Evolutionary conservation across 2,888 invertebrate species (phyloP).

Genomic region (Ormyrus nitidulus): DNA sequence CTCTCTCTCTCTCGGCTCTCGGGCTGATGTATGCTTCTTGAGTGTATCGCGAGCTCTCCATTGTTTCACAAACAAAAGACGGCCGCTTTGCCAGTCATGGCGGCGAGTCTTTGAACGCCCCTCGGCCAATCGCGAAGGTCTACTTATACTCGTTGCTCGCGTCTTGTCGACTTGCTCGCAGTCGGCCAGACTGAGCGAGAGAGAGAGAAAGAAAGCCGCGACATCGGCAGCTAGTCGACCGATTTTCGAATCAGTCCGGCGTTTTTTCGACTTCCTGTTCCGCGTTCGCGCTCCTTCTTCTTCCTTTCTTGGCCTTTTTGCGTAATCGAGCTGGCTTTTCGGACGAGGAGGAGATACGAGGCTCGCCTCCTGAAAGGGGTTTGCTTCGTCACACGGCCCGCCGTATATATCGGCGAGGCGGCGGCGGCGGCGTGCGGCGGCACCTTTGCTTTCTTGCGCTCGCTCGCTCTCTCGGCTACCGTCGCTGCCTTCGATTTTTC

Average conservation of each 20-base stretch:
- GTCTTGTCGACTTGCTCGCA: slow-evolving; percentile 7
- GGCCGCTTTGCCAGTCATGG: slow-evolving; percentile 73
- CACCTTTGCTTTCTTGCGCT: slow-evolving; percentile 21
- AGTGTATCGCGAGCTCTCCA: slow-evolving; percentile 62
- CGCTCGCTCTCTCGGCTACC: slow-evolving; percentile 1
- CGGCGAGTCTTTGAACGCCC: slow-evolving; percentile 74
- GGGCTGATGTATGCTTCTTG: too few species aligned
- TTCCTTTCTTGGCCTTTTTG: too few species aligned
- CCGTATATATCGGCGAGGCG: too few species aligned
- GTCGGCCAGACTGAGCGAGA: slow-evolving; percentile 6
- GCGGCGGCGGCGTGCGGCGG: not conserved
- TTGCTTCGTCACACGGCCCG: slow-evolving; percentile 47
- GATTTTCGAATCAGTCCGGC: not conserved
- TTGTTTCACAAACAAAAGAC: slow-evolving; percentile 75
- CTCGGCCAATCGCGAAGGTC: slow-evolving; percentile 69
- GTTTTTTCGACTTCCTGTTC: too few species aligned
- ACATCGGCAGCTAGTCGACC: not conserved
- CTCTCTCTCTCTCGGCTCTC: not conserved
- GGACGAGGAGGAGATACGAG: too few species aligned
- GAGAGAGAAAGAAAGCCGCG: slow-evolving; percentile 2
- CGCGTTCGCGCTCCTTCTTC: too few species aligned
- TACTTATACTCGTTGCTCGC: slow-evolving; percentile 9
- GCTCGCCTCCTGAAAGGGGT: not conserved
- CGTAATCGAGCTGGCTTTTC: too few species aligned
- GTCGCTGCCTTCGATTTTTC: slow-evolving; percentile 63